phyloP scores from a whole-genome alignment of 1,140 invertebrate genomes.

The Mycetomoellerius zeteki region DNA sequence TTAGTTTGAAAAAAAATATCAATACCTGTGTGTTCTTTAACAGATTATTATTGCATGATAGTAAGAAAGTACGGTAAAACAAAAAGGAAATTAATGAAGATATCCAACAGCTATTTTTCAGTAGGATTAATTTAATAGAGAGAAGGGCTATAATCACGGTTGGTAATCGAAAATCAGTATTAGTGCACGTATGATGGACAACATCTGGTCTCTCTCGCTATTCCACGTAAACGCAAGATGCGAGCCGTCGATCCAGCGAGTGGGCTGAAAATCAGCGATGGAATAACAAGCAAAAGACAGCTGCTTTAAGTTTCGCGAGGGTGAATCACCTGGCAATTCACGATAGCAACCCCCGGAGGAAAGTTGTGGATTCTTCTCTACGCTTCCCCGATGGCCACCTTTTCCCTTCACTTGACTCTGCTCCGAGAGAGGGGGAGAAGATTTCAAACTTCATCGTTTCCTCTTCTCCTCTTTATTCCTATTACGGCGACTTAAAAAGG shows the following conservation, averaged over 20 bases:
- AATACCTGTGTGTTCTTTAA: neutral
- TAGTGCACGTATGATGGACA: slow-evolving; percentile 20
- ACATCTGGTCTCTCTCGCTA: slow-evolving; percentile 43
- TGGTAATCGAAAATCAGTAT: slow-evolving; percentile 43
- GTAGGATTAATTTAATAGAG: slow-evolving; percentile 25
- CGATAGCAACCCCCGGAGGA: slow-evolving; percentile 48
- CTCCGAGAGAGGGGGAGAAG: neutral
- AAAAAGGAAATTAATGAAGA: neutral
- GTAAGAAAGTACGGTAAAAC: neutral
- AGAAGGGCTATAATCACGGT: neutral
- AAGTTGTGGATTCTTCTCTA: slow-evolving; percentile 57
- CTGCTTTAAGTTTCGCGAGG: slow-evolving; percentile 70
- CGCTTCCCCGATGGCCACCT: neutral
- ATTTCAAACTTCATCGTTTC: slow-evolving; percentile 23
- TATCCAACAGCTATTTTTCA: neutral
- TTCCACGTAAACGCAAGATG: slow-evolving; percentile 45
- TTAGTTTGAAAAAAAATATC: neutral
- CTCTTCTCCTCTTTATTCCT: neutral
- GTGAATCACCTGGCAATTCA: slow-evolving; percentile 63
- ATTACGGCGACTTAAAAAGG: neutral
- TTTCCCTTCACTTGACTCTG: slow-evolving; percentile 35
- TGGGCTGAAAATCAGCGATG: slow-evolving; percentile 62
- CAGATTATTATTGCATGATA: neutral
- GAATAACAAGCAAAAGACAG: slow-evolving; percentile 77
- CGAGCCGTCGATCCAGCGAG: slow-evolving; percentile 17